phyloP scores from a whole-genome alignment of 2,113 vertebrate species.

The Malaclemys terrapin region DNA sequence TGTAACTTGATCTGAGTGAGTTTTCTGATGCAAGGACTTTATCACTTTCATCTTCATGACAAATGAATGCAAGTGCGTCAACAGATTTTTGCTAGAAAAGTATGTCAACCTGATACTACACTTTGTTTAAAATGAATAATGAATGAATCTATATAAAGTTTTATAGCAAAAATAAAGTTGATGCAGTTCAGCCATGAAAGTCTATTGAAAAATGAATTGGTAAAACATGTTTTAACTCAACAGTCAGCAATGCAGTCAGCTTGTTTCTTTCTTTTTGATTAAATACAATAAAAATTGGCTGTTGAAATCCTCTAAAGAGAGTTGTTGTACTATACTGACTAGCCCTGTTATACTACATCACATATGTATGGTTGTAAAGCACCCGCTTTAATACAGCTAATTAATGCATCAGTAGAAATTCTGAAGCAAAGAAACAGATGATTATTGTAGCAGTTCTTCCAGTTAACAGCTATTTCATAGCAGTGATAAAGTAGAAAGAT shows the following conservation, averaged over 20 bases:
- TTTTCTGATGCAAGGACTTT: conserved; percentile 62
- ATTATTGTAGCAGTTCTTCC: background rate
- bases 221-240: conserved; percentile 62
- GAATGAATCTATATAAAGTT: conserved; percentile 33
- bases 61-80: conserved; percentile 45
- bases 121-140: conserved; percentile 68
- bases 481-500: conserved; percentile 40
- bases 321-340: conserved; percentile 22
- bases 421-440: conserved; percentile 33
- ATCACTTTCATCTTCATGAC: conserved; percentile 67
- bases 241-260: conserved; percentile 27
- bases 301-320: conserved; percentile 42
- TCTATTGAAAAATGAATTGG: conserved; percentile 57
- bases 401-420: conserved; percentile 10
- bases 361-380: conserved; percentile 26
- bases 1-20: conserved; percentile 60
- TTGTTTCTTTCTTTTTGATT: conserved; percentile 48
- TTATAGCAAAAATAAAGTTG: conserved; percentile 67
- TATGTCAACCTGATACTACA: conserved; percentile 62
- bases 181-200: conserved; percentile 41
- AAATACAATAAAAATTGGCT: conserved; percentile 20
- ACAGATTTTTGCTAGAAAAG: conserved; percentile 41
- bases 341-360: conserved; percentile 27
- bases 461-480: conserved; percentile 2
- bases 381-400: conserved; percentile 10